These are phyloP conservation scores for Dolichoris vasculosae DNA, from an alignment of 1,140 invertebrate species.

Conservation along the genomic window DNA sequence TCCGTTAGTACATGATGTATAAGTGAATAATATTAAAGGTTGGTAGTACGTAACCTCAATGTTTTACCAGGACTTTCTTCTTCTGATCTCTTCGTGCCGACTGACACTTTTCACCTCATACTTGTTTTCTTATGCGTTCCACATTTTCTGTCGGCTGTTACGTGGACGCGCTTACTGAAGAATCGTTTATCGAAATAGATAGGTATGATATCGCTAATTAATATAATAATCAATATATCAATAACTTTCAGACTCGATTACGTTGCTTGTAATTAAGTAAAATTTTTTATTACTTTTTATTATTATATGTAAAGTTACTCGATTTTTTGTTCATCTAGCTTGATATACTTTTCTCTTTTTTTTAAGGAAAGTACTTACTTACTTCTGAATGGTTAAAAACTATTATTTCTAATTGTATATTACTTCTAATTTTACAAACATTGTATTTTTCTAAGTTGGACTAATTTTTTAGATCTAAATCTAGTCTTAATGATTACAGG, in stretches of 20 bases:
- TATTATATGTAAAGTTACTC: neutral
- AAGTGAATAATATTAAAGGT: constrained; percentile 2
- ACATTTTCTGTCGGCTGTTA: neutral
- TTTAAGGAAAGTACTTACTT: neutral
- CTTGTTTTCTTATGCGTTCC: neutral
- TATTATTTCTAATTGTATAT: too few species aligned
- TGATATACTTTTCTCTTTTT: neutral
- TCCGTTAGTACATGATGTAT: neutral
- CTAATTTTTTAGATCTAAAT: too few species aligned
- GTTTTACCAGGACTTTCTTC: neutral
- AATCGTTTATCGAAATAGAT: too few species aligned
- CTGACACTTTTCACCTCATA: neutral
- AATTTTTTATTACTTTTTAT: neutral
- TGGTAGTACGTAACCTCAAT: constrained; percentile 7
- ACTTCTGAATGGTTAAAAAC: neutral
- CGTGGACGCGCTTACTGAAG: too few species aligned
- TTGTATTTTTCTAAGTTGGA: too few species aligned
- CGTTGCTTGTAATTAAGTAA: neutral
- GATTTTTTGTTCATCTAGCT: neutral
- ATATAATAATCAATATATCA: too few species aligned
- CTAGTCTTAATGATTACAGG: too few species aligned
- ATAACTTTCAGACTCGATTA: too few species aligned
- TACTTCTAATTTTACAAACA: too few species aligned
- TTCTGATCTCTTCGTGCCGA: neutral
- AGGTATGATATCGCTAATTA: too few species aligned